A percentile compares a stretch with the other conserved stretches of the same genome.
Evolutionary conservation across 1,140 invertebrate species (phyloP).

Genomic region (Schmidtea mediterranea): DNA sequence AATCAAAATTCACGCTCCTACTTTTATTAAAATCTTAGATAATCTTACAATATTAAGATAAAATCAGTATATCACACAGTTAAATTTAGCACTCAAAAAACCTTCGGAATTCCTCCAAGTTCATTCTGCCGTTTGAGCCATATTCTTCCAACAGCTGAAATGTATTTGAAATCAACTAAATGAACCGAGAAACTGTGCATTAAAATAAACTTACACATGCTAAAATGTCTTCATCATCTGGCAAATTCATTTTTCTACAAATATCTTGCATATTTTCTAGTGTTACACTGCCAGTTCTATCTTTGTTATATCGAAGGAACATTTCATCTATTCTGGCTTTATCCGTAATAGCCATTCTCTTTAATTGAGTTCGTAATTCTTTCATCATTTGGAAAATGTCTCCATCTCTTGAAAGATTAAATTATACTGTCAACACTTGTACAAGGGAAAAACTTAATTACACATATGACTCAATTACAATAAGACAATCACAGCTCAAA

Average conservation of each 20-base stretch:
- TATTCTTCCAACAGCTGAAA: background rate
- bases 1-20: too few species aligned
- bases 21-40: too few species aligned
- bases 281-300: constrained; percentile 7
- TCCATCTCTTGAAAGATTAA: background rate
- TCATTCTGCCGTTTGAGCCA: background rate
- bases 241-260: background rate
- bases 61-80: too few species aligned
- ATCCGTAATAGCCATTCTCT: constrained; percentile 24
- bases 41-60: too few species aligned
- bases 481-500: too few species aligned
- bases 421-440: too few species aligned
- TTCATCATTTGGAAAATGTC: constrained; percentile 3
- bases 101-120: background rate
- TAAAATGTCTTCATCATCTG: background rate
- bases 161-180: background rate
- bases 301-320: constrained; percentile 22
- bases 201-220: background rate
- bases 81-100: background rate
- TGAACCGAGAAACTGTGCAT: background rate
- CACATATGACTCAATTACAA: too few species aligned
- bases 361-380: constrained; percentile 22
- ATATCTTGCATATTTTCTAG: background rate
- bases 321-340: constrained; percentile 22
- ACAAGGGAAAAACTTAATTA: too few species aligned